Evolutionary conservation across 2,888 invertebrate genomes (phyloP).

Genomic region (Tromatobia lineatoria): DNA sequence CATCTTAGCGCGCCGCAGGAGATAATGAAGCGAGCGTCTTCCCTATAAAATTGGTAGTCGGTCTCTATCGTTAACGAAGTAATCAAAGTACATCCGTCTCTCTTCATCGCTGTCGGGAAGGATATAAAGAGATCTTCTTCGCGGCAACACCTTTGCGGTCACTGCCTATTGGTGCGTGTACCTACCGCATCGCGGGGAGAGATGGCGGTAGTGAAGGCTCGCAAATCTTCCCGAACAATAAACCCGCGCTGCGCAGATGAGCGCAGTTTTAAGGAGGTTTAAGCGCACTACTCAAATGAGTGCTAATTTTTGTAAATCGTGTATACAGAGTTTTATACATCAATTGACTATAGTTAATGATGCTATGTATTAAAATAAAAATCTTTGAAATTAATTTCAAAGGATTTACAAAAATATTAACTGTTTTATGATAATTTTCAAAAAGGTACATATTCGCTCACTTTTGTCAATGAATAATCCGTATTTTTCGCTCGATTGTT

Average conservation of each 20-base stretch:
- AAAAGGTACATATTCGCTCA: no score
- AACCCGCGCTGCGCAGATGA: conserved; percentile 58
- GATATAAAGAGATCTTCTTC: conserved; percentile 25
- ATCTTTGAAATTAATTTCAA: no score
- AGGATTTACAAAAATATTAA: no score
- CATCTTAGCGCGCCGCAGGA: not conserved
- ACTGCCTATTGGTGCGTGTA: conserved; percentile 28
- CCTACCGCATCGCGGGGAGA: conserved; percentile 61
- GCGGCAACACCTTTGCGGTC: conserved; percentile 52
- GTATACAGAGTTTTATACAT: no score
- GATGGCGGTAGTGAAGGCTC: conserved; percentile 53
- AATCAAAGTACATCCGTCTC: conserved; percentile 52
- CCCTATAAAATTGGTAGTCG: not conserved
- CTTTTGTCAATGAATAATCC: no score
- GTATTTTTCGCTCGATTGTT: no score
- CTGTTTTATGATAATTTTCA: no score
- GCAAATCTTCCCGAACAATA: conserved; percentile 67
- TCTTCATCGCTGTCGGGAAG: conserved; percentile 1
- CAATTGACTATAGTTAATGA: no score
- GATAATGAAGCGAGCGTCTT: not conserved
- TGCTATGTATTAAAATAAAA: no score
- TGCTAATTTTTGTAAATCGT: no score
- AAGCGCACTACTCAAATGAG: no score
- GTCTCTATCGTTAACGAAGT: conserved; percentile 55
- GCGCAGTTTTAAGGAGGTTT: conserved; percentile 60